These are phyloP conservation scores for Vesta saturnalis DNA, from an alignment of 2,888 invertebrate genomes.

Conservation along the genomic window DNA sequence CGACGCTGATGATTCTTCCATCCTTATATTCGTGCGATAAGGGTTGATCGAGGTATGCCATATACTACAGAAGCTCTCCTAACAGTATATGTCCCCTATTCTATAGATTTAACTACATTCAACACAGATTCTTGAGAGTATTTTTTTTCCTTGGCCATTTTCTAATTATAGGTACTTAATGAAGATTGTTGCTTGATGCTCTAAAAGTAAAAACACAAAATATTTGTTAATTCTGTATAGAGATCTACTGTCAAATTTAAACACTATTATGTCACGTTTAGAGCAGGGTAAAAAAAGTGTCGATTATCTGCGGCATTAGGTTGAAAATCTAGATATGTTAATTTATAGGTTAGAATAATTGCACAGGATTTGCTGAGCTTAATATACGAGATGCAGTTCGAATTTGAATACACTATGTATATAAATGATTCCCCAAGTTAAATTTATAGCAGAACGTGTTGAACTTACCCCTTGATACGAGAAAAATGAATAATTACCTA, in stretches of 20 bases:
- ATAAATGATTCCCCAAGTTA: too few relatives aligned
- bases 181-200: neutral
- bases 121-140: neutral
- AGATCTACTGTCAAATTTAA: neutral
- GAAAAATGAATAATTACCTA: too few relatives aligned
- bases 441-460: too few relatives aligned
- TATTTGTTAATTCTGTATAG: too few relatives aligned
- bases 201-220: too few relatives aligned
- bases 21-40: neutral
- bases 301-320: neutral
- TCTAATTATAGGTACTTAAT: neutral
- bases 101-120: too few relatives aligned
- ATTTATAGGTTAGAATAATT: conserved; percentile 2
- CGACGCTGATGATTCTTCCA: neutral
- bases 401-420: too few relatives aligned
- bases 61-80: too few relatives aligned
- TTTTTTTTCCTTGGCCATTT: neutral
- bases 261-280: neutral
- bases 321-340: neutral
- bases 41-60: neutral
- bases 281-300: neutral
- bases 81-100: too few relatives aligned
- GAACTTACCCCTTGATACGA: too few relatives aligned
- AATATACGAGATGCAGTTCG: neutral
- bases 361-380: neutral